Conservation (phyloP, 2,888 invertebrate species). For the Dynastes hyllus region DNA sequence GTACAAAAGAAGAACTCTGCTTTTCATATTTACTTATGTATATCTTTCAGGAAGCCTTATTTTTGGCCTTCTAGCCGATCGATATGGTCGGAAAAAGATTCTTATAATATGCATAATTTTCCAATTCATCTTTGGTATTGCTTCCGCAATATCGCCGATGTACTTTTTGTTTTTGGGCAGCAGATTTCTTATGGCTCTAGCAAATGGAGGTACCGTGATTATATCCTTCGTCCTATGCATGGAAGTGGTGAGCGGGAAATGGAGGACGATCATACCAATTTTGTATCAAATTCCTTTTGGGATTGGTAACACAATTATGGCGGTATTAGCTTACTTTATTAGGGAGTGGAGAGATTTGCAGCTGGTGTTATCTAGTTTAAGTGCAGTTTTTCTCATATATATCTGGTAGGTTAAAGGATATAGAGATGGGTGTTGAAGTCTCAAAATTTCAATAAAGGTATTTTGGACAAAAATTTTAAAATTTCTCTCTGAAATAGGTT, state of each 20-base stretch:
- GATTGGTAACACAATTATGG: slow-evolving; percentile 75
- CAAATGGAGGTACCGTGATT: slow-evolving; percentile 78
- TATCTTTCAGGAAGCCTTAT: slow-evolving; percentile 72
- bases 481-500: slow-evolving; percentile 63
- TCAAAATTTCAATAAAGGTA: too few species aligned
- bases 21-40: background rate
- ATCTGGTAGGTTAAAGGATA: slow-evolving; percentile 69
- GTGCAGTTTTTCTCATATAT: slow-evolving; percentile 72
- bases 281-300: slow-evolving; percentile 79
- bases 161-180: slow-evolving; percentile 74
- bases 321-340: slow-evolving; percentile 74
- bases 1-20: too few species aligned
- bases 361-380: slow-evolving; percentile 73
- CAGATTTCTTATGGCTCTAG: slow-evolving; percentile 76
- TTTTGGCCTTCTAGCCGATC: slow-evolving; percentile 77
- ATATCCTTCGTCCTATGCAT: slow-evolving; percentile 80
- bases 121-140: slow-evolving; percentile 73
- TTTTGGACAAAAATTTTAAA: background rate
- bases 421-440: too few species aligned
- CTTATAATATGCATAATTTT: slow-evolving; percentile 74
- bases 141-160: slow-evolving; percentile 73
- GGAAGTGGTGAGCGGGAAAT: slow-evolving; percentile 78
- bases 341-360: slow-evolving; percentile 78
- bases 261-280: slow-evolving; percentile 76
- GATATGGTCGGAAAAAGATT: slow-evolving; percentile 76